A percentile compares a stretch with the other conserved stretches of the same genome.
Conservation (phyloP, 64 coral and sea anemone species). For the Dendronephthya gigantea region DNA sequence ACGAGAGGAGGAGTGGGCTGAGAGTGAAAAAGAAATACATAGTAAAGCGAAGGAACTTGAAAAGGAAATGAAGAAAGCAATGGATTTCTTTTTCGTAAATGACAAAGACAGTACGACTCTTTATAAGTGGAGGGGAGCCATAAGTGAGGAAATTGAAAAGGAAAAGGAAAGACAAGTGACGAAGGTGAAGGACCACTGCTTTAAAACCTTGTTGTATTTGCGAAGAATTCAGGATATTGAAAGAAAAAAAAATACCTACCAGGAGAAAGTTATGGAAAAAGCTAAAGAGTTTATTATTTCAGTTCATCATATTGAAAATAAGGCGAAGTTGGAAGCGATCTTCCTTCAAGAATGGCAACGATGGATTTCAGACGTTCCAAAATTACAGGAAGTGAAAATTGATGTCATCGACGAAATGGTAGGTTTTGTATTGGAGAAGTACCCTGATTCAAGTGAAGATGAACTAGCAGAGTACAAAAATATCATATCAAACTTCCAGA, state of each 20-base stretch:
- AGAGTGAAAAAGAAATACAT: not conserved
- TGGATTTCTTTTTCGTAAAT: not conserved
- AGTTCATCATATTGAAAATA: not conserved
- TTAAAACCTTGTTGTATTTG: not conserved
- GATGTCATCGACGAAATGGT: not conserved
- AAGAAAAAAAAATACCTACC: not conserved
- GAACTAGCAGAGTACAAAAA: not conserved
- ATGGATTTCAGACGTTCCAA: not conserved
- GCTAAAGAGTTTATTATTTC: not conserved
- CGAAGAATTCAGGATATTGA: not conserved
- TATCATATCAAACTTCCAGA: no score
- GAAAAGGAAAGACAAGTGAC: not conserved
- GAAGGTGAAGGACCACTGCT: not conserved
- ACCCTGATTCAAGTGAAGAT: not conserved
- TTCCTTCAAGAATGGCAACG: not conserved
- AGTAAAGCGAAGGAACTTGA: not conserved
- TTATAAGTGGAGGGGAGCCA: not conserved
- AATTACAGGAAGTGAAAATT: not conserved
- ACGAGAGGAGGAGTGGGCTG: not conserved
- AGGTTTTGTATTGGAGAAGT: not conserved
- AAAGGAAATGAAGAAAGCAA: not conserved
- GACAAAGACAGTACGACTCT: not conserved
- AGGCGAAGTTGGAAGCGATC: not conserved
- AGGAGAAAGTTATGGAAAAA: not conserved
- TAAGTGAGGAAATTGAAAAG: not conserved